These are phyloP conservation scores for Jordanella pulchra DNA, from an alignment of 2,797 vertebrate genomes.

Conservation along the genomic window DNA sequence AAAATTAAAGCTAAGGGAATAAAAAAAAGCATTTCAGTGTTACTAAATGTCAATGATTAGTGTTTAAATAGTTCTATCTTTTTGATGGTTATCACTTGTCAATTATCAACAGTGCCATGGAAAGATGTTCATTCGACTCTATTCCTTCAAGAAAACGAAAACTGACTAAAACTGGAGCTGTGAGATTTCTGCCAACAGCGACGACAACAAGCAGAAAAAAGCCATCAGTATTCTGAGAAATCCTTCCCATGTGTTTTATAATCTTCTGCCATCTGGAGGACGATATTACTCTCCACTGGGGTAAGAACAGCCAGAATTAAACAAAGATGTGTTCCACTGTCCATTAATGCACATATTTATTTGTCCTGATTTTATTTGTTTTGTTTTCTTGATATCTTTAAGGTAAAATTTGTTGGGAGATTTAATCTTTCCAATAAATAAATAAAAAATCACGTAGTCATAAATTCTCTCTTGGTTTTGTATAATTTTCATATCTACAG, in stretches of 20 bases:
- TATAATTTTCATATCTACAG: not conserved
- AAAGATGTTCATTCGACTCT: not conserved
- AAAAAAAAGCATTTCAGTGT: no score
- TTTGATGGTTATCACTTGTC: not conserved
- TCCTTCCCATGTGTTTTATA: not conserved
- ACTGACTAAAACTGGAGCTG: not conserved
- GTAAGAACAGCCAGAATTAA: not conserved
- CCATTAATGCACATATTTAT: not conserved
- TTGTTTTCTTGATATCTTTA: not conserved
- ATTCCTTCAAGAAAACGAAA: not conserved
- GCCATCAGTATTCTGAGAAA: not conserved
- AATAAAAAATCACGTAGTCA: not conserved
- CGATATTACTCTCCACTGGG: not conserved
- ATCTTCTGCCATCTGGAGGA: conserved; percentile 1
- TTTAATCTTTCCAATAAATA: not conserved
- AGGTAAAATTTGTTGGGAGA: not conserved
- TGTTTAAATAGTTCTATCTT: no score
- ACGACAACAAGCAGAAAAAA: not conserved
- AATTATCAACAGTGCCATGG: not conserved
- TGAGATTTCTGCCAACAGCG: not conserved
- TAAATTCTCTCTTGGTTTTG: not conserved
- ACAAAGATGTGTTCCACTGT: not conserved
- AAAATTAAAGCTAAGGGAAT: no score
- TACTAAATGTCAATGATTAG: no score
- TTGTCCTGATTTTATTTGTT: no score